Evolutionary conservation across 2,888 invertebrate species (phyloP), one percentile per base, ranked within the genome.

Genomic region (Notodonta ziczac): DNA sequence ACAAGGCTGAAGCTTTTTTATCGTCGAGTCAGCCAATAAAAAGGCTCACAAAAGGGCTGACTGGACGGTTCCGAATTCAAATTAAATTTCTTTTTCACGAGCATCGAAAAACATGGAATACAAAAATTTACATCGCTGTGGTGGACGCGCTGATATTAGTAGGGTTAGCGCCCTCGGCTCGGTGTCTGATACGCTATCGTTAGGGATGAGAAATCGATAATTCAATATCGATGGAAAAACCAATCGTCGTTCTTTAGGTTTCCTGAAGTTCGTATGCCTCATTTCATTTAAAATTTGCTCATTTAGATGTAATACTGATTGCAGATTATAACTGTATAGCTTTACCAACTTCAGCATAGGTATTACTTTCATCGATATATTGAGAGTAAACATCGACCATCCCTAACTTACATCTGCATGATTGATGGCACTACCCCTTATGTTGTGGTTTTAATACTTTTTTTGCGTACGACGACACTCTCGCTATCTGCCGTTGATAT

Each of bases 31-130:
- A 12, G n/a, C 46, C 46, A 46, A 46, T 46, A 46, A 46, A 46
- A 46, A 46, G 5, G 12, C 44, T 44, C 12, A 12, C 13, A 13
- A 13, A 10, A 44, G 44, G 13, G 44, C 62, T 61, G 63, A 66
- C 61, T 62, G 60, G 65, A 60, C 72, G 54, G 10, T 67, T 73
- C 57, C 44, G 56, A 32, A 63, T 74, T 72, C 48, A 61, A 64
- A 69, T 65, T 55, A 57, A 63, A 67, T 70, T 61, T 62, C 40
- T 56, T 66, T 67, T 69, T 59, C 50, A 66, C 14, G 56, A 59
- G 63, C 46, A 58, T 65, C 56, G 63, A 60, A 56, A 24, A 24
- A 24, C 24, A 24, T 24, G 24, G 1, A 24, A 24, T 24, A 24
- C 24, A 24, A 24, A 24, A 24, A 24, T 24, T 24, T 24, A 24